These are phyloP conservation scores for Nothocercus nigrocapillus DNA, from an alignment of 2,113 vertebrate species.

Conservation along the genomic window DNA sequence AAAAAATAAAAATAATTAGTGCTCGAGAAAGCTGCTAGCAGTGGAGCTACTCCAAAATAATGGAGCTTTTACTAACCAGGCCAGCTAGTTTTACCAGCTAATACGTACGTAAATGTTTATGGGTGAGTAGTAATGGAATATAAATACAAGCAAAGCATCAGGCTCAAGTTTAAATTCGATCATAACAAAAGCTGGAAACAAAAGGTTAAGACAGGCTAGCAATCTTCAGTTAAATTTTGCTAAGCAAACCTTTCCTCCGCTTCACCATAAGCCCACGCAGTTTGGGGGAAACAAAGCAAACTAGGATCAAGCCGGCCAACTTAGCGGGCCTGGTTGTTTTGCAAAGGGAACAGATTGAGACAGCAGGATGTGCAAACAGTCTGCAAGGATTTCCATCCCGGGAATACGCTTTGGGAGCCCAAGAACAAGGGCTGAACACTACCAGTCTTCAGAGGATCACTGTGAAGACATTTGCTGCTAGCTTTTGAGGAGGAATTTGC, in stretches of 20 bases:
- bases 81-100: background rate
- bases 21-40: background rate
- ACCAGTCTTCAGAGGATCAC: background rate
- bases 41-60: background rate
- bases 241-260: background rate
- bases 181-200: background rate
- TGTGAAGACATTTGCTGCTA: background rate
- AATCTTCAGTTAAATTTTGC: background rate
- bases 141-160: background rate
- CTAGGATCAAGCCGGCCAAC: background rate
- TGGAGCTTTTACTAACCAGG: accelerated
- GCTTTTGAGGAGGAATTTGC: background rate
- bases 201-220: background rate
- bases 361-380: background rate
- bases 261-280: background rate
- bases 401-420: accelerated
- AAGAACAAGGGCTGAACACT: background rate
- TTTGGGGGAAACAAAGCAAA: background rate
- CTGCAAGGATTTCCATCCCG: background rate
- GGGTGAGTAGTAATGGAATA: background rate
- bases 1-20: background rate
- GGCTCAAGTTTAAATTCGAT: background rate
- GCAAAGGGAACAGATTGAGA: background rate
- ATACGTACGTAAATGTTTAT: background rate
- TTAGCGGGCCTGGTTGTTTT: background rate